Base-by-base conservation (phyloP, 2,113 vertebrate species). In the Heterotilapia buettikoferi region DNA sequence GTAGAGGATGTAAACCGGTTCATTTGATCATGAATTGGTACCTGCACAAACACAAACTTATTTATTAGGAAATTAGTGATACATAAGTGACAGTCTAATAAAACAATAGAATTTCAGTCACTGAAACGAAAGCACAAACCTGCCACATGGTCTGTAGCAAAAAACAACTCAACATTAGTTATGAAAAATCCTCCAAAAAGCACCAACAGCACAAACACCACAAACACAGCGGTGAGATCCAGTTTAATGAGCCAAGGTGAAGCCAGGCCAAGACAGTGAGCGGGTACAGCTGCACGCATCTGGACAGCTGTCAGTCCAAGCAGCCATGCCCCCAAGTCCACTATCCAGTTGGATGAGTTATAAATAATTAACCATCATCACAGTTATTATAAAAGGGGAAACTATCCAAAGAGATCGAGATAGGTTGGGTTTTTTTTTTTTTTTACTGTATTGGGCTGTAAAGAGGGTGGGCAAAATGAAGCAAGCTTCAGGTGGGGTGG, bases 1-100 rank as follows among this genome's bases (percentile, higher is more conserved):
- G 13, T 59, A 29, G 26, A 29, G 24, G 56, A 5, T 59, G 57
- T 18, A 61, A 61, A 33, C 14, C 1, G 2, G 57, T 19, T 57
- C 3, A 63, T 63, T 33, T 59, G 0, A 12, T 54, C n/a, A 24
- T 7, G 53, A 54, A 54, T 54, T 54, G 53, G 53, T 24, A 2
- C 53, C 24, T 4, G 1, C 53, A 24, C 53, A 56, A 56, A 24
- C 53, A 13, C 21, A 57, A 18, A 61, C 29, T 18, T 61, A 6
- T 33, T 61, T 61, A 61, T 61, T 61, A 33, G 26, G 2, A 31
- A 31, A 61, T 61, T 0, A 61, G 57, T 6, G 57, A 9, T 31
- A 2, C 1, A 31, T 1, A 9, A 59, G 26, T 61, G 57, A 61
- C 2, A 0, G 0, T 4, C 57, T 9, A 61, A 19, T 2, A 33